These are phyloP conservation scores for Troides helena DNA, from an alignment of 2,888 invertebrate species.

Conservation along the genomic window DNA sequence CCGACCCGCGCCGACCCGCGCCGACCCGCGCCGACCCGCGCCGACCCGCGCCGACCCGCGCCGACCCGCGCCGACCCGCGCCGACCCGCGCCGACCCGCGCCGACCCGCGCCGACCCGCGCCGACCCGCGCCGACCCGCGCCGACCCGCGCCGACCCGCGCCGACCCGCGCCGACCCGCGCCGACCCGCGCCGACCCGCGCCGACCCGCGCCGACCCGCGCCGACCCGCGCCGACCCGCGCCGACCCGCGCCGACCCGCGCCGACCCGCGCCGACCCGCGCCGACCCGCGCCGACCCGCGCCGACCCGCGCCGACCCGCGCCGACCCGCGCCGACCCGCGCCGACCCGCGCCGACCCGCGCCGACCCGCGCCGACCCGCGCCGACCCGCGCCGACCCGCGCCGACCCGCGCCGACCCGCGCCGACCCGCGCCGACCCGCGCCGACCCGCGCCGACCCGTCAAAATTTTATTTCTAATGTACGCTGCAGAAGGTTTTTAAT, in stretches of 20 bases:
- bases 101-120: conserved; percentile 39
- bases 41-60: conserved; percentile 35
- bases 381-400: conserved; percentile 62
- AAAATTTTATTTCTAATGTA: no score
- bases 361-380: conserved; percentile 35
- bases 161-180: conserved; percentile 37
- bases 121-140: conserved; percentile 35
- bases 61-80: conserved; percentile 62
- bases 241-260: conserved; percentile 37
- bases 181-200: conserved; percentile 39
- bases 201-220: conserved; percentile 35
- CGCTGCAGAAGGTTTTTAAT: no score
- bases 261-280: conserved; percentile 39
- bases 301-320: conserved; percentile 62
- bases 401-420: conserved; percentile 37
- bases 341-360: conserved; percentile 39
- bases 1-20: conserved; percentile 37
- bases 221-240: conserved; percentile 62
- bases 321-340: conserved; percentile 37
- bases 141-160: conserved; percentile 62
- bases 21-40: conserved; percentile 39
- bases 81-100: conserved; percentile 37
- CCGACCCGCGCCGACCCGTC: conserved; percentile 35
- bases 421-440: conserved; percentile 39
- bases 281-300: conserved; percentile 35